Percentiles rank a stretch among this genome's conserved stretches.
phyloP scores from a whole-genome alignment of 2,113 vertebrate genomes.

The Parus major region DNA sequence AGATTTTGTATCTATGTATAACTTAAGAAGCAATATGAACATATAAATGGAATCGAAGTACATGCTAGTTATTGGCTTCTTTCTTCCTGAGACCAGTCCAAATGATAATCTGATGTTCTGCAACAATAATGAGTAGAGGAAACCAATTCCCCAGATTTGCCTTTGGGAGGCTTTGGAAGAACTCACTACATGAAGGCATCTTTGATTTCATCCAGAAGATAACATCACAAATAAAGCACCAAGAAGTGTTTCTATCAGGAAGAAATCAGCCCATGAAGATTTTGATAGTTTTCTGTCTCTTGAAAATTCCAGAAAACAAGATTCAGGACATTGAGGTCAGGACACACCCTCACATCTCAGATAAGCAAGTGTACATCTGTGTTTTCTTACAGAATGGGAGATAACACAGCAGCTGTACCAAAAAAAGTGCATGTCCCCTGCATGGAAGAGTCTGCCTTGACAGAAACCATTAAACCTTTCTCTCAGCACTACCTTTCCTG shows the following conservation, averaged over 20 bases:
- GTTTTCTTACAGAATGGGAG: not conserved
- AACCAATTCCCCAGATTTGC: not conserved
- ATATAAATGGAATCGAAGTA: not conserved
- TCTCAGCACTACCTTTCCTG: not conserved
- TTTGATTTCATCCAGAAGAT: not conserved
- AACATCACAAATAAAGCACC: not conserved
- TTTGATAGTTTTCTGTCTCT: not conserved
- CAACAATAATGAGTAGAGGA: not conserved
- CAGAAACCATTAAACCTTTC: not conserved
- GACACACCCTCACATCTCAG: not conserved
- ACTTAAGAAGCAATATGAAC: not conserved
- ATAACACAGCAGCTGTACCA: not conserved
- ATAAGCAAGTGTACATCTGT: not conserved
- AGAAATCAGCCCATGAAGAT: not conserved
- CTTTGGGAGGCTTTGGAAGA: not conserved
- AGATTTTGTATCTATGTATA: not conserved
- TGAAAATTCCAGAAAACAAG: not conserved
- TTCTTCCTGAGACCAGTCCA: not conserved
- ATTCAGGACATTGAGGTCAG: not conserved
- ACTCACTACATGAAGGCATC: not conserved
- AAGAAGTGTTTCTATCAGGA: not conserved
- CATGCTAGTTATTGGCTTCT: not conserved
- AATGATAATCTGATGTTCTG: not conserved
- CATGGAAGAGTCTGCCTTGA: not conserved
- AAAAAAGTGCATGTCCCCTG: not conserved